A percentile compares a stretch with the other conserved stretches of the same genome.
Evolutionary conservation across 2,888 invertebrate species (phyloP).

Genomic region (Neoscelio sp.): DNA sequence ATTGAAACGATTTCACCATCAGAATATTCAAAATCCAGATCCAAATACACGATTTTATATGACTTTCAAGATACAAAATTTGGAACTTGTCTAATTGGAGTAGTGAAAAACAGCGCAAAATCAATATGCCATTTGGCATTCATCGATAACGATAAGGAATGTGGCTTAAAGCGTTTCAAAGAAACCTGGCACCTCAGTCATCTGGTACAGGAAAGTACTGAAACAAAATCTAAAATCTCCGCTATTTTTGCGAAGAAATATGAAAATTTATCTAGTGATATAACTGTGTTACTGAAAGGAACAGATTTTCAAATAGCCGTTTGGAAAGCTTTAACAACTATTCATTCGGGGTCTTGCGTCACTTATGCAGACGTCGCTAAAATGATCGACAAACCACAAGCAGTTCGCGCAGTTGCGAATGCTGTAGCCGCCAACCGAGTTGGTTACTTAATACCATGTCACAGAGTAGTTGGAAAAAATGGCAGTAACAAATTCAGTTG

Average conservation of each 20-base stretch:
- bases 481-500: constrained; percentile 75
- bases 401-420: constrained; percentile 75
- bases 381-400: constrained; percentile 74
- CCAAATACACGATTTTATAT: constrained; percentile 70
- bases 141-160: constrained; percentile 60
- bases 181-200: constrained; percentile 71
- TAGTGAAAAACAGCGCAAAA: constrained; percentile 54
- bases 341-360: constrained; percentile 70
- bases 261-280: constrained; percentile 19
- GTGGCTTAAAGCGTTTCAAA: constrained; percentile 62
- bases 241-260: constrained; percentile 64
- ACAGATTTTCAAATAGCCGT: constrained; percentile 78
- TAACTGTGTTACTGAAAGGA: constrained; percentile 73
- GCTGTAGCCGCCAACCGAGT: constrained; percentile 76
- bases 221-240: constrained; percentile 48
- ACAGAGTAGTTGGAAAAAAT: constrained; percentile 75
- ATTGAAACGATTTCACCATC: constrained; percentile 37
- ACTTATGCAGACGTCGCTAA: constrained; percentile 76
- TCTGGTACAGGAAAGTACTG: constrained; percentile 57
- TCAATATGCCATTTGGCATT: constrained; percentile 74
- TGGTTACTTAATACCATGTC: constrained; percentile 78
- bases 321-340: constrained; percentile 74
- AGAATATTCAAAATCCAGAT: constrained; percentile 47
- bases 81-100: constrained; percentile 74
- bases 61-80: constrained; percentile 73